These are phyloP conservation scores for Hoplodrina ambigua DNA, from an alignment of 2,888 invertebrate species.

Conservation along the genomic window DNA sequence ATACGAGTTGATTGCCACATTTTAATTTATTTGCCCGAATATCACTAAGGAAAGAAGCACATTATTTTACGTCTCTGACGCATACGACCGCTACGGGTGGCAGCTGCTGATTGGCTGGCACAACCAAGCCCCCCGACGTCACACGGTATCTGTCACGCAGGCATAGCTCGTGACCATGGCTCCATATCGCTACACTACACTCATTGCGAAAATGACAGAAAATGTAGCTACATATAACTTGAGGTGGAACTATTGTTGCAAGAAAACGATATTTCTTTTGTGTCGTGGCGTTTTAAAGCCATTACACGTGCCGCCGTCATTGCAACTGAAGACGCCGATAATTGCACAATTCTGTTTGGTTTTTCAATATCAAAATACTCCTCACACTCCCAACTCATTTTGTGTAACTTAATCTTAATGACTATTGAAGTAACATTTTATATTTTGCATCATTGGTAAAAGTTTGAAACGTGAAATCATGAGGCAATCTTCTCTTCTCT, in stretches of 20 bases:
- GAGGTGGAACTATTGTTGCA: conserved; percentile 34
- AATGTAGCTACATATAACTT: conserved; percentile 10
- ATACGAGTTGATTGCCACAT: conserved; percentile 32
- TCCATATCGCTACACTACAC: conserved; percentile 62
- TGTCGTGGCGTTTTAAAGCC: conserved; percentile 19
- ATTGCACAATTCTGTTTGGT: conserved; percentile 23
- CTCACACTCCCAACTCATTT: no score
- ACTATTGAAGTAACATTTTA: not conserved
- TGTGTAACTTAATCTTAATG: conserved; percentile 3
- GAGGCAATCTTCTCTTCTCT: not conserved
- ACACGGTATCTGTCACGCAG: conserved; percentile 70
- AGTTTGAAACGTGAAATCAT: not conserved
- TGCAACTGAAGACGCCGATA: conserved; percentile 21
- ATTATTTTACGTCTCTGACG: conserved; percentile 61
- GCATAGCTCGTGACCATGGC: conserved; percentile 71
- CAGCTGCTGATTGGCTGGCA: conserved; percentile 68
- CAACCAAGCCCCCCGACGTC: conserved; percentile 84
- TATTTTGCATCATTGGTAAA: not conserved
- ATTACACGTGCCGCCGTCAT: conserved; percentile 22
- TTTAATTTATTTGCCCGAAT: conserved; percentile 53
- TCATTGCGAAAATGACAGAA: conserved; percentile 53
- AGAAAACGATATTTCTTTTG: conserved; percentile 32
- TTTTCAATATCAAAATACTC: conserved; percentile 20
- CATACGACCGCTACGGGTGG: conserved; percentile 58
- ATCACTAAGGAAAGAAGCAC: conserved; percentile 48